phyloP scores from a whole-genome alignment of 2,113 vertebrate genomes.

The Paradoxurus hermaphroditus region DNA sequence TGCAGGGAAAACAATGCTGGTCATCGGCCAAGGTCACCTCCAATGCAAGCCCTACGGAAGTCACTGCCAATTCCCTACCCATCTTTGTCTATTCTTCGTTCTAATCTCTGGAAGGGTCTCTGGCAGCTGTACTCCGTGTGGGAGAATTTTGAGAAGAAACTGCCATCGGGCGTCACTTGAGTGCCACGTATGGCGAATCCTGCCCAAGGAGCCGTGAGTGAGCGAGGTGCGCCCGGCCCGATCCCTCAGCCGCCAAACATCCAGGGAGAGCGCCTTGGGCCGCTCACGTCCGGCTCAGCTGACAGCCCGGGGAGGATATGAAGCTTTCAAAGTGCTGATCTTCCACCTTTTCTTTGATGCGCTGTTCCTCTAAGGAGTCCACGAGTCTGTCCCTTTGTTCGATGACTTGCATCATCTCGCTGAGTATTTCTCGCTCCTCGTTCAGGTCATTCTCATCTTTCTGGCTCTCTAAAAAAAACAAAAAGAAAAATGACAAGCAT shows the following conservation, averaged over 20 bases:
- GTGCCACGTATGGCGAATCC: not conserved
- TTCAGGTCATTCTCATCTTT: constrained; percentile 85
- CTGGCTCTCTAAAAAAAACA: constrained; percentile 82
- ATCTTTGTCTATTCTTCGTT: constrained; percentile 9
- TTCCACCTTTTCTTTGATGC: constrained; percentile 88
- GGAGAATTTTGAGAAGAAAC: constrained; percentile 21
- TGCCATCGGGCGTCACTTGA: not conserved
- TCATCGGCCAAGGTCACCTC: not conserved
- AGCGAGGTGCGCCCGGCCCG: not conserved
- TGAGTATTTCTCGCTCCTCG: constrained; percentile 85
- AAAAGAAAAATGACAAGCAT: not conserved
- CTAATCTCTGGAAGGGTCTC: constrained; percentile 3
- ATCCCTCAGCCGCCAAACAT: not conserved
- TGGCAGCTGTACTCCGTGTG: not conserved
- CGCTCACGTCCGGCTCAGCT: constrained; percentile 83
- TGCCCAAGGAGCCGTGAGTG: no score
- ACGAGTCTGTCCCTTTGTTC: constrained; percentile 90
- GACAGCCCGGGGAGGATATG: constrained; percentile 84
- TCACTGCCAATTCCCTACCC: not conserved
- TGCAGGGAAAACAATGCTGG: constrained; percentile 28
- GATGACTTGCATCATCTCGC: constrained; percentile 90
- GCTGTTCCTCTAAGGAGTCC: constrained; percentile 89
- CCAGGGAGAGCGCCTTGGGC: not conserved
- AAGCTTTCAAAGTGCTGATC: constrained; percentile 88
- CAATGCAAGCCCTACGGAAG: not conserved